Conservation (phyloP, 2,797 vertebrate species). For the Poeciliopsis paucimaculata region DNA sequence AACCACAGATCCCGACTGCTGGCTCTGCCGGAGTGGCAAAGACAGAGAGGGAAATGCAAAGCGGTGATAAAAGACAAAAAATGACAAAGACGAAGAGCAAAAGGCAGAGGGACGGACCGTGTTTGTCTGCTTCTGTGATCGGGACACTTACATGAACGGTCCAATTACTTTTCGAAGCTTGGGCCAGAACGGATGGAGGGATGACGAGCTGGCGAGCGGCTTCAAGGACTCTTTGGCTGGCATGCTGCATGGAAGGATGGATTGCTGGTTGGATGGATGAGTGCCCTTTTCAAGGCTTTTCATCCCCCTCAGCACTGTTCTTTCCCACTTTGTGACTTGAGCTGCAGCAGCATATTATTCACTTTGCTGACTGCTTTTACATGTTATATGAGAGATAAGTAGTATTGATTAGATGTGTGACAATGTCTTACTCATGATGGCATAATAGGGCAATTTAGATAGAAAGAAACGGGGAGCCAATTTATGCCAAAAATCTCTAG, state of each 20-base stretch:
- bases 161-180: slow-evolving; percentile 64
- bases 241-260: slow-evolving; percentile 39
- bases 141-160: slow-evolving; percentile 57
- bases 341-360: slow-evolving; percentile 10
- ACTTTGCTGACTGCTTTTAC: neutral
- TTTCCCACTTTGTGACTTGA: slow-evolving; percentile 10
- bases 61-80: slow-evolving; percentile 53
- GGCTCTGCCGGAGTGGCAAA: slow-evolving; percentile 43
- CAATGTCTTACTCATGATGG: neutral
- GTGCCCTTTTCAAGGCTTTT: slow-evolving; percentile 61
- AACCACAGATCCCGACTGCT: slow-evolving; percentile 58
- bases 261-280: slow-evolving; percentile 39
- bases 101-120: slow-evolving; percentile 14
- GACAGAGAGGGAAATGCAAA: slow-evolving; percentile 40
- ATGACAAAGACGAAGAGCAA: slow-evolving; percentile 19
- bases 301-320: slow-evolving; percentile 39
- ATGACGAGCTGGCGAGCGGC: slow-evolving; percentile 48
- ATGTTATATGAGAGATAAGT: neutral
- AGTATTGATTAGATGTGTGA: neutral
- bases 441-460: no score
- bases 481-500: no score
- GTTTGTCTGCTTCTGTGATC: slow-evolving; percentile 26
- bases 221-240: slow-evolving; percentile 66
- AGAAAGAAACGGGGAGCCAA: no score
- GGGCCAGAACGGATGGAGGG: slow-evolving; percentile 59